Base-by-base conservation (phyloP, 2,113 vertebrate species). In the Axis porcinus region DNA sequence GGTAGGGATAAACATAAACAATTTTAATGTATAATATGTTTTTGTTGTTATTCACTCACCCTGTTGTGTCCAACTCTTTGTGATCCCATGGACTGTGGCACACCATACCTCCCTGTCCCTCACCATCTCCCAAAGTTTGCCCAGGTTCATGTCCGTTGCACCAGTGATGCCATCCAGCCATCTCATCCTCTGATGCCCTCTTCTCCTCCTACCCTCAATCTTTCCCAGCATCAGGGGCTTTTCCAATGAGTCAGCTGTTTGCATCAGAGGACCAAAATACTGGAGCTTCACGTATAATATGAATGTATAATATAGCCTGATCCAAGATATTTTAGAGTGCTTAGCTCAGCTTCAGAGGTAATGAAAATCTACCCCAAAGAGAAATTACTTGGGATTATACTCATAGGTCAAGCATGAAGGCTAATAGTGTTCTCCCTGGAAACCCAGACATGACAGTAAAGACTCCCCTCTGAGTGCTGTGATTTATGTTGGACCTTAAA, bases 401-500 rank as follows among this genome's bases (percentile, higher is more conserved):
- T 58, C 40, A n/a, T 43, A 95, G 45, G 11, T 16, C 50, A 84
- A 90, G 15, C 13, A 8, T 60, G 11, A 33, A 89, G 21, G 6
- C 25, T 30, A 1, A 9, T 19, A 4, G 1, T 70, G 28, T n/a
- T 82, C 27, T 74, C 3, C 13, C 17, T 21, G 14, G 76, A 33
- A 83, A 86, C 0, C 8, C 13, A 86, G 4, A 45, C 1, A 74
- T 1, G 2, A 9, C 2, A n/a, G 8, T 43, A 2, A 36, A 76
- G 55, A 58, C 5, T 55, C 0, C 25, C 2, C 8, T 78, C 10
- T 3, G 6, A 5, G 6, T 86, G 2, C 1, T 85, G n/a, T 3
- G 0, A 6, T 64, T 54, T 81, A 21, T 70, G 12, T 27, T 92
- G 28, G 6, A 7, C 12, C 40, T 86, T 87, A 78, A 83, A 84